These are phyloP conservation scores for Lymantria monacha DNA, from an alignment of 2,888 invertebrate genomes.

Conservation along the genomic window DNA sequence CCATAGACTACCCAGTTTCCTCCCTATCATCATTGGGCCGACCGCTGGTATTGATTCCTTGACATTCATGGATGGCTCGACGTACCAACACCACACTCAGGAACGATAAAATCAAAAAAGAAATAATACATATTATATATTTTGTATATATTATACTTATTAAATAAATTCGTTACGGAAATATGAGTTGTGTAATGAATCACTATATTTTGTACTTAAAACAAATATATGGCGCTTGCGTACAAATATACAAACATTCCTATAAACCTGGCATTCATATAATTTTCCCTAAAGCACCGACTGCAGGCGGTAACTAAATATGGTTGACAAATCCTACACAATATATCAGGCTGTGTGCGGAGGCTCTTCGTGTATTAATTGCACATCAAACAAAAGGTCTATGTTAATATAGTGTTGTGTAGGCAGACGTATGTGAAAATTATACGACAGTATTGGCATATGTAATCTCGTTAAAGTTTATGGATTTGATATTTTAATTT, in stretches of 20 bases:
- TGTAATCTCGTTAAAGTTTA: constrained; percentile 27
- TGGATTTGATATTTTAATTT: background rate
- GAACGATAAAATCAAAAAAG: too few relatives aligned
- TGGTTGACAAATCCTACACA: constrained; percentile 57
- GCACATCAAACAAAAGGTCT: constrained; percentile 71
- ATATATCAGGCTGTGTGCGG: constrained; percentile 44
- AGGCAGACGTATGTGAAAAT: constrained; percentile 78
- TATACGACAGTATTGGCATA: constrained; percentile 57
- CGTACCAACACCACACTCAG: too few relatives aligned
- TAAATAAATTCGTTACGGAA: too few relatives aligned
- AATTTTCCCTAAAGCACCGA: constrained; percentile 9
- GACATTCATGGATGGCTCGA: too few relatives aligned
- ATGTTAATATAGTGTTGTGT: constrained; percentile 71
- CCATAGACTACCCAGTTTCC: too few relatives aligned
- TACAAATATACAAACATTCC: constrained; percentile 18
- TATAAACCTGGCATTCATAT: constrained; percentile 12
- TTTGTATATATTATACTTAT: too few relatives aligned
- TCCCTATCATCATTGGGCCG: too few relatives aligned
- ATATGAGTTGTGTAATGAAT: background rate
- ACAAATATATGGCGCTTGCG: background rate
- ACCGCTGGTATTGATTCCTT: too few relatives aligned
- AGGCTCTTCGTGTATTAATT: constrained; percentile 50
- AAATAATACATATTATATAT: too few relatives aligned
- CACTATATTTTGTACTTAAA: background rate
- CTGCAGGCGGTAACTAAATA: constrained; percentile 46